Evolutionary conservation across 2,797 vertebrate species (phyloP).

Genomic region (Ataeniobius toweri): DNA sequence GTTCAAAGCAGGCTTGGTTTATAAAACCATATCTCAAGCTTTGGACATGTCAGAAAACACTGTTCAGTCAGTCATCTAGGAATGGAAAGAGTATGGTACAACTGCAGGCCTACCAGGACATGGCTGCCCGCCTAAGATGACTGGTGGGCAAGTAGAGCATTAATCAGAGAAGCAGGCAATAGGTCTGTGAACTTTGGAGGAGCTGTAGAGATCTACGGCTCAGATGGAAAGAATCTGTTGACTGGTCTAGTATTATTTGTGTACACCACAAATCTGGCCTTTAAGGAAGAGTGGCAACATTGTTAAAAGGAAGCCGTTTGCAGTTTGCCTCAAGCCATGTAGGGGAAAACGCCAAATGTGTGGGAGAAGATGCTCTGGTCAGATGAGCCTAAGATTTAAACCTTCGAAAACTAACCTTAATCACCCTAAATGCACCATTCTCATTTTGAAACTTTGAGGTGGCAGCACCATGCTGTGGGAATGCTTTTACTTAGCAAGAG

Average conservation of each 20-base stretch:
- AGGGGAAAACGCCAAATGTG: background rate
- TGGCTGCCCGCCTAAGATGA: background rate
- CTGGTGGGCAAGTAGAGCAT: background rate
- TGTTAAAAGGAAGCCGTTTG: background rate
- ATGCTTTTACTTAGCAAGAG: background rate
- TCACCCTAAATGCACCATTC: background rate
- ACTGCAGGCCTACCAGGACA: background rate
- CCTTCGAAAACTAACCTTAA: background rate
- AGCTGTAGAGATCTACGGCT: background rate
- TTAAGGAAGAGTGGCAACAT: background rate
- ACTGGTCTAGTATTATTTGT: background rate
- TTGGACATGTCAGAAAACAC: background rate
- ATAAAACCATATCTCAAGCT: background rate
- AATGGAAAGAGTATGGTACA: background rate
- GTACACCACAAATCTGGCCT: background rate
- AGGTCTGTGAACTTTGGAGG: background rate
- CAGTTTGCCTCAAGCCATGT: background rate
- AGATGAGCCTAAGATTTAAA: no score
- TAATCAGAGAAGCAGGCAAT: background rate
- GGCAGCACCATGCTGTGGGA: background rate
- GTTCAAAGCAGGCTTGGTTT: background rate
- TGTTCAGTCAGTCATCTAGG: background rate
- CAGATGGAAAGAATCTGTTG: background rate
- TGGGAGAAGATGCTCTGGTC: background rate
- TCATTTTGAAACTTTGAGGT: background rate